Percentiles rank a stretch among this genome's conserved stretches.
Evolutionary conservation across 2,113 vertebrate genomes (phyloP).

Genomic region (Arvicanthis niloticus): DNA sequence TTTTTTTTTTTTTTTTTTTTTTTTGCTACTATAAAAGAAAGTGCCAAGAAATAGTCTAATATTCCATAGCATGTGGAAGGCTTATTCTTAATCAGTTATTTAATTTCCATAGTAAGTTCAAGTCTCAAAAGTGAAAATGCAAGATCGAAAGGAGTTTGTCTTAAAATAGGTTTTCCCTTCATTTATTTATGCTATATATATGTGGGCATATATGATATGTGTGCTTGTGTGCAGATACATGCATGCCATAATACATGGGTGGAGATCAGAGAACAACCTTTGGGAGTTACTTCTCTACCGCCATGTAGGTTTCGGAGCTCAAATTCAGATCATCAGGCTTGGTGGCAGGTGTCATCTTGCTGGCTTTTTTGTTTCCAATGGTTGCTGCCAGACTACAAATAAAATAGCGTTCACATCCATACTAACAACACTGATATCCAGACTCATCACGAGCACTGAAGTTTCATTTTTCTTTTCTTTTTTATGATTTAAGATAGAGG

Average conservation of each 20-base stretch:
- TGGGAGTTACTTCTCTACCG: too few relatives aligned
- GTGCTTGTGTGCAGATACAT: neutral
- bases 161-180: neutral
- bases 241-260: neutral
- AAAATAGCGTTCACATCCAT: neutral
- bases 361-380: neutral
- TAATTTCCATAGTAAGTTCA: neutral
- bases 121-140: neutral
- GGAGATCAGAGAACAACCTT: neutral
- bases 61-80: neutral
- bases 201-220: neutral
- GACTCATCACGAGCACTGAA: neutral
- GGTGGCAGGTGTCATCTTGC: neutral
- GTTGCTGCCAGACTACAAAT: too few relatives aligned
- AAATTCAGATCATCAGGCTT: neutral
- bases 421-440: neutral
- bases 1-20: neutral
- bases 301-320: neutral
- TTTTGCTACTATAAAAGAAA: conserved; percentile 29
- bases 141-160: neutral
- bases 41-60: neutral
- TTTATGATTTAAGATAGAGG: neutral
- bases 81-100: neutral
- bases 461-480: neutral
- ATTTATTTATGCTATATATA: neutral